phyloP scores from a whole-genome alignment of 2,797 vertebrate genomes.

The Pygocentrus nattereri region DNA sequence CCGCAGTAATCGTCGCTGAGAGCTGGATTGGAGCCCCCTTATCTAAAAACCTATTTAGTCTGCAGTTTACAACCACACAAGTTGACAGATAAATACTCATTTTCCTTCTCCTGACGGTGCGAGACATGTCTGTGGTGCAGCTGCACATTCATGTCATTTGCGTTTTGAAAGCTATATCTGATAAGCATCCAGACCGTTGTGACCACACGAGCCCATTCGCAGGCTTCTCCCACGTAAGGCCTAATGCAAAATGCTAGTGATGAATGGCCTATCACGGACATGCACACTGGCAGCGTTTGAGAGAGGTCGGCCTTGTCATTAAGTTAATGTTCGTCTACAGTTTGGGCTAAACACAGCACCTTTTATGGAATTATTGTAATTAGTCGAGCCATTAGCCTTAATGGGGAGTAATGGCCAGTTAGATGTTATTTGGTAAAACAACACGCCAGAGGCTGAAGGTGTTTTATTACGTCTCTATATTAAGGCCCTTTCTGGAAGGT shows the following conservation, averaged over 20 bases:
- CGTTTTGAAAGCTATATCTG: constrained; percentile 57
- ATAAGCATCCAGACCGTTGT: constrained; percentile 57
- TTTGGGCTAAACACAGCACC: constrained; percentile 82
- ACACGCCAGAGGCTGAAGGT: constrained; percentile 81
- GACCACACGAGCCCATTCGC: constrained; percentile 37
- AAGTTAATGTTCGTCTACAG: constrained; percentile 80
- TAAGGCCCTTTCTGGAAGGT: constrained; percentile 82
- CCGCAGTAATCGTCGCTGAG: constrained; percentile 52
- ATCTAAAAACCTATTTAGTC: constrained; percentile 48
- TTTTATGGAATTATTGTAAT: constrained; percentile 89
- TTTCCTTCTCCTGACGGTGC: constrained; percentile 29
- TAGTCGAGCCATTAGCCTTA: constrained; percentile 85
- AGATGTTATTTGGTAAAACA: constrained; percentile 88
- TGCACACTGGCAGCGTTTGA: constrained; percentile 66
- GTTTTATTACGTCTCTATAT: constrained; percentile 85
- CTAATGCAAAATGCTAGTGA: constrained; percentile 63
- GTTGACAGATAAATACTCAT: constrained; percentile 46
- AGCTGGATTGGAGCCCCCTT: constrained; percentile 34
- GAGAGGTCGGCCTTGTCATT: constrained; percentile 78
- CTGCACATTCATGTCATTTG: constrained; percentile 35
- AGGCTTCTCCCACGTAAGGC: constrained; percentile 58
- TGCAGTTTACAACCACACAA: constrained; percentile 42
- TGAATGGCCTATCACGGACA: constrained; percentile 58
- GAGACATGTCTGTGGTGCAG: constrained; percentile 21
- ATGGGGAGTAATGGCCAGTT: constrained; percentile 89